Evolutionary conservation across 2,113 vertebrate species (phyloP), one percentile per base, ranked within the genome.

Genomic region (Campylomormyrus numenius): DNA sequence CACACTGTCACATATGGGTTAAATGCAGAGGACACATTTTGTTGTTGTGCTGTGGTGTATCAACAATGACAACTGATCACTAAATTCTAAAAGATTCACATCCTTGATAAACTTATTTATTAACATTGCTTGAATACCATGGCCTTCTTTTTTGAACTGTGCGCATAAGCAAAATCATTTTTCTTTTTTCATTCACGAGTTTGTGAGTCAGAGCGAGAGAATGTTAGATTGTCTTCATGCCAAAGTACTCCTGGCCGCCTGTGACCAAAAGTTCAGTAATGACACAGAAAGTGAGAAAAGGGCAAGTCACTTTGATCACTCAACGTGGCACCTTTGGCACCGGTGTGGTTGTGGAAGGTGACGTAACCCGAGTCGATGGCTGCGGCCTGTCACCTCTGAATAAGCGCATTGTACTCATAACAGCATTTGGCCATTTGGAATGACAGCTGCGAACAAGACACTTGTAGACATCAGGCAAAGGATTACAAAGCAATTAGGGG

Each of bases 171-270:
- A 19, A 42, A 80, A 15, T 80, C 31, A 13, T 77, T 80, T 80
- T 42, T 17, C 31, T 80, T 80, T 80, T 31, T 31, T 5, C 15
- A 50, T 86, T n/a, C 24, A n/a, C 24, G 46, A 17, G 84, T 49
- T 86, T 31, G 84, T 86, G 46, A 86, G 84, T 86, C 84, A 86
- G 84, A 48, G 42, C 21, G 83, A 85, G 74, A 31, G 46, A 86
- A 50, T 48, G 48, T 86, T 50, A 6, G 84, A 9, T 50, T 50
- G 46, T 86, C 7, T 27, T 27, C 1, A 27, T n/a, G 9, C 46
- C 24, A 50, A 15, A 10, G 10, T 86, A 15, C 7, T 50, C 13
- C 45, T 85, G 21, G 3, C n/a, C 84, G 24, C 45, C 48, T 50
- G 84, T 49, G 45, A 21, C 24, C 21, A 11, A 86, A 27, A n/a